Base-by-base conservation (phyloP, 2,888 invertebrate species). In the Drosophila recens region DNA sequence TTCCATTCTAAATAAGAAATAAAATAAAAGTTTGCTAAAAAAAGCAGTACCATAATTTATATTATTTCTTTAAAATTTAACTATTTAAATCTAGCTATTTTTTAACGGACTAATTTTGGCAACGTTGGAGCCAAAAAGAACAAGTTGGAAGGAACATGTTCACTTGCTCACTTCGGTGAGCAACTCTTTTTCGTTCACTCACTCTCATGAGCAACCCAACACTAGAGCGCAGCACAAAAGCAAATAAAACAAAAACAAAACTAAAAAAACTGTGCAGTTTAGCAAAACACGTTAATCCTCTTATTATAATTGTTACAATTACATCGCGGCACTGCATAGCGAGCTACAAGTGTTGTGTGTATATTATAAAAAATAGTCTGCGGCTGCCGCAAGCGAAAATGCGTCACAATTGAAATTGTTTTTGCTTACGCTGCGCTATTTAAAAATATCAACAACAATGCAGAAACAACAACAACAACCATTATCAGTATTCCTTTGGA, bases 391-490 rank as follows among this genome's bases (percentile, higher is more conserved):
- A 43, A 8, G 8, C 10, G 34, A 36, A 67, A 67, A 79, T 79
- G 77, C 64, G 57, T 59, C 36, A 68, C 57, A 79, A 4, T 43
- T 62, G 51, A 57, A 46, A 64, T 45, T 62, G 5, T 27, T 27
- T 30, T 63, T 69, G 70, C 66, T 23, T 58, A 61, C 52, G 45
- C 45, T 66, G 15, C 59, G 53, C 45, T 79, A 64, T 67, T 76
- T 66, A 61, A 23, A 61, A 23, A 61, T 66, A 64, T 42, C 45
- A 79, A 53, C 46, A 74, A 74, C 52, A 66, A 77, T 77, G 77
- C 75, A 67, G 43, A 20, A 36, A 23, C 64, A 65, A 74, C 79
- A 65, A 74, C 79, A 69, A 74, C 68, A 76, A 65, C 48, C 56
- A 57, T 43, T 8, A 51, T 46, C 9, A 51, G 17, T 70, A 30